A percentile compares a stretch with the other conserved stretches of the same genome.
Conservation (phyloP, 2,888 invertebrate species). For the Melanargia galathea region DNA sequence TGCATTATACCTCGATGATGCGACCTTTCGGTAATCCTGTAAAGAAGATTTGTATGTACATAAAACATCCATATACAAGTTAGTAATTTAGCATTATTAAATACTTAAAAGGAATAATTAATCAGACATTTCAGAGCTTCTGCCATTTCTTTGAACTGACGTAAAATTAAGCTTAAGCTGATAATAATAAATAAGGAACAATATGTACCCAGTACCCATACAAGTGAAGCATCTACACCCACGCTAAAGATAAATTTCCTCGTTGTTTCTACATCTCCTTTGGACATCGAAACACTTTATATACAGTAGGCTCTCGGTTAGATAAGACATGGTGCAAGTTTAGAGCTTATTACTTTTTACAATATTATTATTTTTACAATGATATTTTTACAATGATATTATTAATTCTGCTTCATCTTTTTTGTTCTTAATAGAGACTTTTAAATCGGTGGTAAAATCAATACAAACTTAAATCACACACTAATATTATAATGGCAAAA, state of each 20-base stretch:
- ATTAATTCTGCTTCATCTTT: too few species aligned
- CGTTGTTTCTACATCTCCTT: conserved; percentile 75
- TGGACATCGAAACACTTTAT: conserved; percentile 75
- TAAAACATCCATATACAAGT: too few species aligned
- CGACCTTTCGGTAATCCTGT: too few species aligned
- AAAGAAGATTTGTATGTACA: too few species aligned
- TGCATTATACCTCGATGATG: too few species aligned
- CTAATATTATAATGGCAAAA: too few species aligned
- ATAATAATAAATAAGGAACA: conserved; percentile 1
- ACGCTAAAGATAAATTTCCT: conserved; percentile 67
- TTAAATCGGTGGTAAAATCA: too few species aligned
- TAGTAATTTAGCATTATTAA: neutral
- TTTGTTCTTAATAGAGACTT: too few species aligned
- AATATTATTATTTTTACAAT: neutral
- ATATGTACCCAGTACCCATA: conserved; percentile 15
- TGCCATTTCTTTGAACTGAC: neutral
- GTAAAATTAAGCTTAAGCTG: neutral
- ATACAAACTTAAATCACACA: too few species aligned
- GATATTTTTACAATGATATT: too few species aligned
- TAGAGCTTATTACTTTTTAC: conserved; percentile 29
- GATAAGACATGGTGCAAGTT: conserved; percentile 48
- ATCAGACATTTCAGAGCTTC: neutral
- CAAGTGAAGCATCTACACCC: conserved; percentile 28
- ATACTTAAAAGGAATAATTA: neutral
- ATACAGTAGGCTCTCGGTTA: conserved; percentile 73